Conservation (phyloP, 1,140 invertebrate species). For the Leptopilina boulardi region DNA sequence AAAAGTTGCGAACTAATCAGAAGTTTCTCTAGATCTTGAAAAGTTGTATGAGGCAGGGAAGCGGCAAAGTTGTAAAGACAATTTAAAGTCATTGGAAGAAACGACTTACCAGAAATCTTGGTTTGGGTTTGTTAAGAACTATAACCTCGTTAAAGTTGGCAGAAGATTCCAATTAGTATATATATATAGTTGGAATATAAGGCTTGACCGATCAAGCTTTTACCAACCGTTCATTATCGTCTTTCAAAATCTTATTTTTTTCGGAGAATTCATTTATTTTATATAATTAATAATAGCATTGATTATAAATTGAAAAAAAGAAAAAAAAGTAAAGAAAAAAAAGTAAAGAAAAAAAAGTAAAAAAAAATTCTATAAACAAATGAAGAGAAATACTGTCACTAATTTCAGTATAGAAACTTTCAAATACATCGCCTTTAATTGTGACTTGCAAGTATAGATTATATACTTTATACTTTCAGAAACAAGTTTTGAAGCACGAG, state of each 20-base stretch:
- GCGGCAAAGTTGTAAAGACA: conserved; percentile 17
- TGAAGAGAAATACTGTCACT: no score
- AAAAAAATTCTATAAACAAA: no score
- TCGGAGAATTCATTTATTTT: neutral
- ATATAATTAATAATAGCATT: no score
- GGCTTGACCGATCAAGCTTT: conserved; percentile 12
- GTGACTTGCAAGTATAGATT: neutral
- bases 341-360: no score
- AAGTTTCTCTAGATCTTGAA: conserved; percentile 13
- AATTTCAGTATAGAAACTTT: neutral
- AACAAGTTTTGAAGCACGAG: neutral
- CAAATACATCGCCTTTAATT: conserved; percentile 1
- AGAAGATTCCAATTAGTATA: conserved; percentile 21
- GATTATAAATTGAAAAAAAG: no score
- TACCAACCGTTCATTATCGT: neutral
- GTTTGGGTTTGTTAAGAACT: conserved; percentile 20
- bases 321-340: no score
- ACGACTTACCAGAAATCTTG: conserved; percentile 23
- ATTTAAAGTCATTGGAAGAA: conserved; percentile 29
- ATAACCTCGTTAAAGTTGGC: conserved; percentile 20
- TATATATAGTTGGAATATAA: neutral
- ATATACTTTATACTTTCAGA: neutral
- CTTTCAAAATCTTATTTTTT: neutral
- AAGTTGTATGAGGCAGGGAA: conserved; percentile 1
- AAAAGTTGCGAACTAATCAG: conserved; percentile 29